phyloP scores from a whole-genome alignment of 2,113 vertebrate genomes.

The Thalassarche chlororhynchos region DNA sequence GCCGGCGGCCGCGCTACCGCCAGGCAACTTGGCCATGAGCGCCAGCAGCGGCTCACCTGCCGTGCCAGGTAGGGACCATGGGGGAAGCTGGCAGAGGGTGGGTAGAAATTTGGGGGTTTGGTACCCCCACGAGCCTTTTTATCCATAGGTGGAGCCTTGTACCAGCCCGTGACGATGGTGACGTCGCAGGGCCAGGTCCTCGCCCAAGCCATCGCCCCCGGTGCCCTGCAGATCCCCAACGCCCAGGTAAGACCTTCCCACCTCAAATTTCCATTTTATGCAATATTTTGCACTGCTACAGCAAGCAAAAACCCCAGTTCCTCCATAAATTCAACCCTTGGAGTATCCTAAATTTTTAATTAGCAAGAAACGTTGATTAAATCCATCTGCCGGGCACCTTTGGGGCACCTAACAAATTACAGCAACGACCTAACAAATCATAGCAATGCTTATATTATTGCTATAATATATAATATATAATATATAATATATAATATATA shows the following conservation, averaged over 20 bases:
- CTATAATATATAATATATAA: neutral
- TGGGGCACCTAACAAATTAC: neutral
- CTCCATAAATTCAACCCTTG: neutral
- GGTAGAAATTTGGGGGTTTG: rapidly evolving
- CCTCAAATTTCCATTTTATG: rapidly evolving
- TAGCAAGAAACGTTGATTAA: neutral
- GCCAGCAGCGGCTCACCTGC: conserved; percentile 89
- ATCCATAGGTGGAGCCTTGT: conserved; percentile 85
- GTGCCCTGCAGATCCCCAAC: conserved; percentile 96
- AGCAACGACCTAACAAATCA: neutral
- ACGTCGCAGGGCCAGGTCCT: conserved; percentile 98
- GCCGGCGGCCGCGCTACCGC: conserved; percentile 86
- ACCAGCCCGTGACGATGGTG: conserved; percentile 99
- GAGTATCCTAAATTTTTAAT: neutral
- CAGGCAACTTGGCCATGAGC: conserved; percentile 90
- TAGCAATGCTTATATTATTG: neutral
- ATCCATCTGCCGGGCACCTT: neutral
- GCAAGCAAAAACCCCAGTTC: rapidly evolving
- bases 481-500: neutral
- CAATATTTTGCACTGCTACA: rapidly evolving
- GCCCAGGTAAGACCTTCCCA: conserved; percentile 84
- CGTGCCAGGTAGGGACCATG: conserved; percentile 79
- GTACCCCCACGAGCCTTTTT: rapidly evolving
- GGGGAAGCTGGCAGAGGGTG: rapidly evolving
- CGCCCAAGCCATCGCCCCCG: conserved; percentile 91